Conservation (phyloP, 2,113 vertebrate genomes). For the Podocnemis expansa region DNA sequence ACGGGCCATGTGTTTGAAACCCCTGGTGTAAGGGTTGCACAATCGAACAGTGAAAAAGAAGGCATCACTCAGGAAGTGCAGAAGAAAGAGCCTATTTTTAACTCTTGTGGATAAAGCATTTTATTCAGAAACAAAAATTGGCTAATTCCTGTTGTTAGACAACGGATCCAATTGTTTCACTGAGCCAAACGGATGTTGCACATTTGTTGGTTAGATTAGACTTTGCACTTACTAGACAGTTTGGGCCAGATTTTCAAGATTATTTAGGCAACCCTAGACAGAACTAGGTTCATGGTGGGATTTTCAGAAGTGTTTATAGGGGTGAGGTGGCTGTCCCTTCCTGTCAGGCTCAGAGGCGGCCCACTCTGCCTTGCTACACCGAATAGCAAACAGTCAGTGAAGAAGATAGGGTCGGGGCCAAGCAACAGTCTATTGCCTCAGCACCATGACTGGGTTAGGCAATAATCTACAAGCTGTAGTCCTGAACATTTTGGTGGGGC, state of each 20-base stretch:
- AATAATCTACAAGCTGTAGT: too few relatives aligned
- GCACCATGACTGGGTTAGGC: too few relatives aligned
- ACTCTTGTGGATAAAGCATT: neutral
- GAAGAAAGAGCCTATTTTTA: neutral
- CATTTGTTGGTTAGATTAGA: conserved; percentile 23
- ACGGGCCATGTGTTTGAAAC: too few relatives aligned
- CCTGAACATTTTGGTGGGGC: too few relatives aligned
- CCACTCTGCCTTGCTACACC: too few relatives aligned
- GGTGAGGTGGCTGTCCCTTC: too few relatives aligned
- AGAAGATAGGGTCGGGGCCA: too few relatives aligned
- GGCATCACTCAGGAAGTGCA: neutral
- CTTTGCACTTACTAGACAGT: neutral
- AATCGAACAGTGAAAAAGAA: neutral
- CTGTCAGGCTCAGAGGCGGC: too few relatives aligned
- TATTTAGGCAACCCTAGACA: neutral
- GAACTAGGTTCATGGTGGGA: neutral
- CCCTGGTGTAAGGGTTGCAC: neutral
- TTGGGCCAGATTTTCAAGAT: conserved; percentile 26
- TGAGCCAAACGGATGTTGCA: neutral
- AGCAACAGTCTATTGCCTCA: too few relatives aligned
- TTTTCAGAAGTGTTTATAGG: neutral
- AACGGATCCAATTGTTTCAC: neutral
- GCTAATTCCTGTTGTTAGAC: conserved; percentile 10
- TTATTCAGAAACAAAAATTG: neutral
- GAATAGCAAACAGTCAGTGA: too few relatives aligned